Base-by-base conservation (phyloP, 1,140 invertebrate genomes). In the Argopecten irradians region DNA sequence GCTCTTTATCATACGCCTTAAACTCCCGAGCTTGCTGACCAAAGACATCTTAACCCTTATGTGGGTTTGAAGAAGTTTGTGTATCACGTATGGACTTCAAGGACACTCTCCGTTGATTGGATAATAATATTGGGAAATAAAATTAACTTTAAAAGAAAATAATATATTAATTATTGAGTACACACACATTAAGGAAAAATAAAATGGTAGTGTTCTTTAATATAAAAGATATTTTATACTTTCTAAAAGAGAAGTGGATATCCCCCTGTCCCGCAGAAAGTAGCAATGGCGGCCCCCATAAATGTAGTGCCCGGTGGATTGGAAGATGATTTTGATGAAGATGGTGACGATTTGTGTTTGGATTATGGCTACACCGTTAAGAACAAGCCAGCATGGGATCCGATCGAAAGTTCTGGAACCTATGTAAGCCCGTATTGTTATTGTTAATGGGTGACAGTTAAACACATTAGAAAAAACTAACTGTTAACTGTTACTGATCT, bases 1-100 rank as follows among this genome's bases (percentile, higher is more conserved):
- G 84, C 97, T 96, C 92, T 96, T 96, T 90, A 98, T 96, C 41
- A 97, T 97, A 88, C 96, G 96, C 82, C 97, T 96, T 13, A 98
- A 95, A 89, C 96, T 97, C 0, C 22, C 34, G 33, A 39, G 9
- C 16, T 41, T 86, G 39, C 28, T 34, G 22, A 43, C 39, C 55
- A 71, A 71, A 71, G 55, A 71, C 55, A 71, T 71, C 55, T 28
- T 71, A 16, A n/a, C 22, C 55, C n/a, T 8, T 3, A n/a, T 5
- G 28, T 28, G n/a, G 55, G n/a, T 46, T 19, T 14, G 43, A 2
- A 19, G 43, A 11, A 39, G 8, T 71, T 88, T 90, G 86, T 87
- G 86, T 86, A 87, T 87, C 34, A 83, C 19, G 11, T 34, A 87
- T 32, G 36, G 34, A 71, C 34, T 87, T 87, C 34, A 87, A 87